Evolutionary conservation across 2,113 vertebrate species (phyloP).

Genomic region (Tachycineta bicolor): DNA sequence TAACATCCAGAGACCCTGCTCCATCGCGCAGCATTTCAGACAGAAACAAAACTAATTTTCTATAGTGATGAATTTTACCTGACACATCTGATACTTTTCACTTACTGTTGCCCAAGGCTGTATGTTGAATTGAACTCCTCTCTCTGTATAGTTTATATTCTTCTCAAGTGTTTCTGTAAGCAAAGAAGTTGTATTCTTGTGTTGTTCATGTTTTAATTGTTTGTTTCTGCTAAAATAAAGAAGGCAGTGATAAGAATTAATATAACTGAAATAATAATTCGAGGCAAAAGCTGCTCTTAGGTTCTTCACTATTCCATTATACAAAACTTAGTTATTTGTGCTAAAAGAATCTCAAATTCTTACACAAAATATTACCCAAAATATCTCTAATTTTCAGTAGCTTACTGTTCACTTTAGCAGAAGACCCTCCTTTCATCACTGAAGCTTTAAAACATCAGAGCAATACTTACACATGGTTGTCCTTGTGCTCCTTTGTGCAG

Average conservation of each 20-base stretch:
- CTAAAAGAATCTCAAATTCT: not conserved
- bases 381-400: not conserved
- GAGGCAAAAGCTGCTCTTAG: not conserved
- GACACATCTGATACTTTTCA: not conserved
- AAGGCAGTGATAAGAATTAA: not conserved
- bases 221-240: constrained; percentile 42
- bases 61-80: not conserved
- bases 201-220: constrained; percentile 18
- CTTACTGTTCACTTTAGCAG: not conserved
- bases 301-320: not conserved
- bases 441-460: not conserved
- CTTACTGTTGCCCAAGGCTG: constrained; percentile 74
- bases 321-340: not conserved
- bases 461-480: constrained; percentile 52
- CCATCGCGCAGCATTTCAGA: not conserved
- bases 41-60: not conserved
- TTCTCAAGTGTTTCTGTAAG: constrained; percentile 3
- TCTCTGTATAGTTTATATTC: constrained; percentile 64
- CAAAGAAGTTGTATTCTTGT: constrained; percentile 35
- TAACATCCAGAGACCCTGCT: not conserved
- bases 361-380: not conserved
- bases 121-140: constrained; percentile 73
- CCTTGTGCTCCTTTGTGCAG: constrained; percentile 45
- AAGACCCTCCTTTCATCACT: not conserved
- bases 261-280: not conserved